Base-by-base conservation (phyloP, 2,888 invertebrate species). In the Phragmatobia fuliginosa region DNA sequence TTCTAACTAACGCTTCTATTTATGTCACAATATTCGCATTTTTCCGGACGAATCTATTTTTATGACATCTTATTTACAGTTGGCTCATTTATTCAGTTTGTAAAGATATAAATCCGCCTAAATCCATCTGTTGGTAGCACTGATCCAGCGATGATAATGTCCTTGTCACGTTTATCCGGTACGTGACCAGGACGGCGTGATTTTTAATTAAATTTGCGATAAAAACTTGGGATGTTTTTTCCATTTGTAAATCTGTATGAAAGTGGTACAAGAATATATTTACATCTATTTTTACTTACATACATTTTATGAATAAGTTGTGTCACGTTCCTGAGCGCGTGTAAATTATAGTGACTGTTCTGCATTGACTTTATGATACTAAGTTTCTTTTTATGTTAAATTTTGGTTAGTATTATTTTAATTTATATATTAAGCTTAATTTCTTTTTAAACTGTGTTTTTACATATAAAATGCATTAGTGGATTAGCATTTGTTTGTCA, bases 161-260 rank as follows among this genome's bases (percentile, higher is more conserved):
- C 49, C 45, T 62, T 32, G 63, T 63, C 63, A 63, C 63, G 63
- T 63, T 8, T 14, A n/a, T 32, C 4, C 7, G 21, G 63, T n/a
- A 63, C 63, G 63, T 63, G 63, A 63, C 32, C 31, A 31, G 41
- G 45, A 49, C n/a, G 31, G 45, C 32, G 45, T 14, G 32, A 32
- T 45, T 63, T 81, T 66, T 82, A 81, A 78, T 80, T 71, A 76
- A 68, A 41, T 67, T 66, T 21, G 21, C 2, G 62, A 62, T 25
- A 62, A 62, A 62, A 62, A 62, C 62, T 62, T 45, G 41, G 28
- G 38, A 41, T 31, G 6, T 10, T 41, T 38, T 61, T 41, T 28
- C 41, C 31, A 62, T 62, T 14, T 41, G 10, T 38, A 62, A 62
- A 62, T 62, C 41, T 62, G 18, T 63, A 32, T 41, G n/a, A 63